A percentile compares a stretch with the other conserved stretches of the same genome.
Conservation (phyloP, 2,797 vertebrate species). For the Tinamus major region DNA sequence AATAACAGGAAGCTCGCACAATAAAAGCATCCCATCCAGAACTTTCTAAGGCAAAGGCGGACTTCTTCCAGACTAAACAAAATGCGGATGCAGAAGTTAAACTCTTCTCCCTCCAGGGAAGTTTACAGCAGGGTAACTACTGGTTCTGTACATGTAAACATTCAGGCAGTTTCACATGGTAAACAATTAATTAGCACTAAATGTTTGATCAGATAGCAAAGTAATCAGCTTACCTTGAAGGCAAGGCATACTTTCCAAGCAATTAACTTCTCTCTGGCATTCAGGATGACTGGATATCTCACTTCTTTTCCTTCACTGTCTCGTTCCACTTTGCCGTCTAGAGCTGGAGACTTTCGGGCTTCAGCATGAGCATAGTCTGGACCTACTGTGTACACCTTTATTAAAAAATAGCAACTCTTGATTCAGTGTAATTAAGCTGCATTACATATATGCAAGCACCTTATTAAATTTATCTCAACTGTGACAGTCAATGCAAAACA, state of each 20-base stretch:
- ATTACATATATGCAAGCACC: neutral
- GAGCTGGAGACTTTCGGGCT: conserved; percentile 89
- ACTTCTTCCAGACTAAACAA: neutral
- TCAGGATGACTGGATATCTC: conserved; percentile 90
- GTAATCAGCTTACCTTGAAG: conserved; percentile 85
- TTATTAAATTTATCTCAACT: neutral
- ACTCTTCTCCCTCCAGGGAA: neutral
- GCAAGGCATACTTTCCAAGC: conserved; percentile 93
- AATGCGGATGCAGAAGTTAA: neutral
- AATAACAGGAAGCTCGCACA: neutral
- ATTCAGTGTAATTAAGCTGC: neutral
- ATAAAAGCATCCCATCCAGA: neutral
- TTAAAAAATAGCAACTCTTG: conserved; percentile 5
- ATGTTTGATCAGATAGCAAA: conserved; percentile 11
- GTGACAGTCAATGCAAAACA: neutral
- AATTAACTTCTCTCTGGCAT: conserved; percentile 90
- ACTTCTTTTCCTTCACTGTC: conserved; percentile 94
- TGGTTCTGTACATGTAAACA: neutral
- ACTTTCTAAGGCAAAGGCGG: neutral
- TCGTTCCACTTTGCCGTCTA: conserved; percentile 90
- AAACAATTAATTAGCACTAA: conserved; percentile 31
- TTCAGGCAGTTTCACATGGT: neutral
- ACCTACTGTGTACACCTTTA: conserved; percentile 90
- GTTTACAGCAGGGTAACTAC: neutral
- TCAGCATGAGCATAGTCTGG: conserved; percentile 92